Conservation (phyloP, 2,888 invertebrate genomes). For the Tenthredo livida region DNA sequence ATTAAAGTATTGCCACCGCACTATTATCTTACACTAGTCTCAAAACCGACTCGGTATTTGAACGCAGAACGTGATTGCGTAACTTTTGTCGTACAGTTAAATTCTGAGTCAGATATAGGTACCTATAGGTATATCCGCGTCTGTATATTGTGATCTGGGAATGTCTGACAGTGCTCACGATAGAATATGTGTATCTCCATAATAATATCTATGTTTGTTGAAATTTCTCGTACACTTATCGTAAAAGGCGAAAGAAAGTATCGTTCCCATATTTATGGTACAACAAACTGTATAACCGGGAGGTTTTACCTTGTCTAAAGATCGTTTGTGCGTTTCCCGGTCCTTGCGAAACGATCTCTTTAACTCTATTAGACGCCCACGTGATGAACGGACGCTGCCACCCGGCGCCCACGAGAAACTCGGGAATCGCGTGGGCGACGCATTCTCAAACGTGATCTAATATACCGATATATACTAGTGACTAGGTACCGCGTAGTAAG, state of each 20-base stretch:
- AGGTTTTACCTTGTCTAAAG: background rate
- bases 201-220: background rate
- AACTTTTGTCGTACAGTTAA: background rate
- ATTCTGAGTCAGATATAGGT: background rate
- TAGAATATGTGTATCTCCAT: constrained; percentile 1
- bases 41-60: background rate
- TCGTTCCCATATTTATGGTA: background rate
- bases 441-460: constrained; percentile 33
- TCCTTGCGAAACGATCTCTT: constrained; percentile 37
- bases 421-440: constrained; percentile 20
- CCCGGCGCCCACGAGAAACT: constrained; percentile 26
- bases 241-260: constrained; percentile 18
- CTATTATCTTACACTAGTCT: constrained; percentile 20
- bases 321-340: constrained; percentile 32
- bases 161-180: background rate
- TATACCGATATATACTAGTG: background rate
- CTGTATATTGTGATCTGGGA: background rate
- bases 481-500: background rate
- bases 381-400: background rate
- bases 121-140: background rate
- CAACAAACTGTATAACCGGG: background rate
- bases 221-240: constrained; percentile 1
- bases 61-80: constrained; percentile 16
- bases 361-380: constrained; percentile 30
- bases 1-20: constrained; percentile 21